Percentiles rank a stretch among this genome's conserved stretches.
Evolutionary conservation across 2,888 invertebrate genomes (phyloP).

Genomic region (Camptogramma bilineatum): DNA sequence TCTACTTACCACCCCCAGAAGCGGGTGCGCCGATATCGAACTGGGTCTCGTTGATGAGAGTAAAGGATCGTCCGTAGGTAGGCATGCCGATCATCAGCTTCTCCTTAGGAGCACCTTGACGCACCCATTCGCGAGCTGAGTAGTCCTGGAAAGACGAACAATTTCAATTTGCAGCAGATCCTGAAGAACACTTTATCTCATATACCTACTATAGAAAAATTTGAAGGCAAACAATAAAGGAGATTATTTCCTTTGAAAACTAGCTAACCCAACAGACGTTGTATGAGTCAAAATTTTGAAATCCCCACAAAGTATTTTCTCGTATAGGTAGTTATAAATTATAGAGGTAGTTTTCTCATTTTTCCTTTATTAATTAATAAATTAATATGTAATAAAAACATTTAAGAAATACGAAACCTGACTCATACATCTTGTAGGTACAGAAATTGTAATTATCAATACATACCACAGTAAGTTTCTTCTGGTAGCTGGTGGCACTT

Average conservation of each 20-base stretch:
- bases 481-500: constrained; percentile 95
- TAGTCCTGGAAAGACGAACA: constrained; percentile 87
- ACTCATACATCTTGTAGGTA: no score
- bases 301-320: no score
- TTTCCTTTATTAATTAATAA: no score
- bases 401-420: no score
- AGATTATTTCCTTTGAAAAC: no score
- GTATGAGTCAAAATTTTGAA: neutral
- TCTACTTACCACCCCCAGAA: constrained; percentile 91
- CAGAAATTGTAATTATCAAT: neutral
- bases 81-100: constrained; percentile 98
- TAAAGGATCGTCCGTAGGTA: constrained; percentile 96
- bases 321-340: no score
- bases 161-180: neutral
- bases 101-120: constrained; percentile 96
- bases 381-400: no score
- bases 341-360: no score
- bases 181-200: neutral
- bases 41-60: constrained; percentile 92
- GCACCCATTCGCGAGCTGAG: constrained; percentile 96
- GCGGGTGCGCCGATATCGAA: constrained; percentile 97
- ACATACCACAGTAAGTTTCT: constrained; percentile 95
- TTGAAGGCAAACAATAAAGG: no score
- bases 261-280: neutral
- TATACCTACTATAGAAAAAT: neutral